Conservation (phyloP, 1,140 invertebrate species). For the Cotesia vestalis region DNA sequence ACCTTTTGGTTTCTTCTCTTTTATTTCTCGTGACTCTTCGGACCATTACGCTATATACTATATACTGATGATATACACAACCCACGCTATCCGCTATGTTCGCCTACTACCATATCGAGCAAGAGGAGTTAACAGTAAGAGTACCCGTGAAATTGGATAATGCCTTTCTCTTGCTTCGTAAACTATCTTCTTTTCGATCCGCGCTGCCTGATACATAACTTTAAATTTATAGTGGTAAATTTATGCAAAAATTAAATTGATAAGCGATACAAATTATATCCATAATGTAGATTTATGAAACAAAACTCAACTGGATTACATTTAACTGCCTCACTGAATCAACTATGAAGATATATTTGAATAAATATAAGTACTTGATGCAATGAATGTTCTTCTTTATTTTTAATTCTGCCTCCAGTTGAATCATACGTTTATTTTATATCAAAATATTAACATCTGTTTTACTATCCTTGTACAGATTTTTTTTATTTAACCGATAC, state of each 20-base stretch:
- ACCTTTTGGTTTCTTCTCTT: constrained; percentile 29
- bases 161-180: not conserved
- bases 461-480: no score
- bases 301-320: no score
- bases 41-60: not conserved
- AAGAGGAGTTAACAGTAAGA: not conserved
- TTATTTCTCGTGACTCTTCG: constrained; percentile 8
- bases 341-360: not conserved
- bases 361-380: not conserved
- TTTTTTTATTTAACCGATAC: no score
- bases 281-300: no score
- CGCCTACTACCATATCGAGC: constrained; percentile 1
- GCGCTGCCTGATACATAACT: not conserved
- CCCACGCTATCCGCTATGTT: constrained; percentile 23
- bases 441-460: no score
- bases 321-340: not conserved
- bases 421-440: no score
- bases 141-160: constrained; percentile 20
- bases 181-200: not conserved
- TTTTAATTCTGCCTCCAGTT: no score
- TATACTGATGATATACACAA: not conserved
- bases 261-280: no score
- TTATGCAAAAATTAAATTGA: no score
- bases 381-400: no score
- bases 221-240: no score